Base-by-base conservation (phyloP, 2,888 invertebrate genomes). In the Epinotia brunnichana region DNA sequence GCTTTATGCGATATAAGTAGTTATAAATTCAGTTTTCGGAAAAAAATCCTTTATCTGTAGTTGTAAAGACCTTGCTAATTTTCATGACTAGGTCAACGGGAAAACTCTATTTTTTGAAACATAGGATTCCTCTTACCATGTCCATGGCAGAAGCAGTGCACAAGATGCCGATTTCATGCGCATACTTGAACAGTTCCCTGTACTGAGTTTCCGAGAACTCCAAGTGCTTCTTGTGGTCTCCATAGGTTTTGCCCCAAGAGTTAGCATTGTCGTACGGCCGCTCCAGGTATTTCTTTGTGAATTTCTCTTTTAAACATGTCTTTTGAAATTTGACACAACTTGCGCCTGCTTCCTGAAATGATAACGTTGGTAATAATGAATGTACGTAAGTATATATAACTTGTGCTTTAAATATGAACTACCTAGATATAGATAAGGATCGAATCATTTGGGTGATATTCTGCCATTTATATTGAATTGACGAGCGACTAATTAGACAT, bases 251-350 rank as follows among this genome's bases (percentile, higher is more conserved):
- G 1, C 97, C 97, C 95, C 96, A 97, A 0, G 97, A 96, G 86
- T 97, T 95, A 7, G 88, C 83, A 73, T 93, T 94, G 39, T 87
- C 82, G 82, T 97, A 97, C 0, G 94, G 93, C 56, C 94, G 90
- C 63, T 94, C 87, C 73, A 97, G 85, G 48, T 96, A 96, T 76
- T 91, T 88, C 81, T 93, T 88, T 61, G 95, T 97, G 83, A 97
- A 97, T 87, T 97, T 96, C 79, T 95, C 95, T 44, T 87, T 80
- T 48, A 97, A 88, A 84, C 95, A 94, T 1, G 96, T 96, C 87
- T 97, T 97, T 94, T 97, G 97, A 84, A 97, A 97, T 89, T 97
- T 97, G 0, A 97, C 97, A 84, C 97, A 97, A 86, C 96, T 95
- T 17, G 96, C 97, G 7, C 97, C 97, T 74, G 94, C 94, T 78